Base-by-base conservation (phyloP, 2,797 vertebrate species). In the Benthosema pterotum region DNA sequence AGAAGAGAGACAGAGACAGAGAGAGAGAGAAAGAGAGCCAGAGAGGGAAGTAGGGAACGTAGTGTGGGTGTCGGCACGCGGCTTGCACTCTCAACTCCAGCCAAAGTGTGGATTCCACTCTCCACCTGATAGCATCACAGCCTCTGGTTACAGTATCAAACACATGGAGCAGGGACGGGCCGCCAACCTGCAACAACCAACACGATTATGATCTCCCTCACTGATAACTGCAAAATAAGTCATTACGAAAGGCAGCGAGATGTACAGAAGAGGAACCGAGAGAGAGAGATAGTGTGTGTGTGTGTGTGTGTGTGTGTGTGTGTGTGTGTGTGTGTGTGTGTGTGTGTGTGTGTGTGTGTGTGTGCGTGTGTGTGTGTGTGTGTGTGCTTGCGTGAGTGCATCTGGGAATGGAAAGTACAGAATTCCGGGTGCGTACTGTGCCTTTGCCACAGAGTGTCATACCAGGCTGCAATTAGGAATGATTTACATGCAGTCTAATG, bases 401-500 rank as follows among this genome's bases (percentile, higher is more conserved):
- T 19, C 16, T 60, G 22, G 53, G 14, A 75, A 64, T 62, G 57
- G 32, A 72, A 55, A 63, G 48, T 13, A 18, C 22, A 64, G 57
- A 38, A 38, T 61, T 49, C 15, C 11, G 67, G 59, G 58, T 32
- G 60, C 65, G 65, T 67, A 65, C 51, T 60, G 62, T 45, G 62
- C 43, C 6, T 22, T 49, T 68, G 72, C 61, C 63, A 76, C 59
- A 67, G 60, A 66, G 72, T n/a, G 8, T 65, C 32, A 71, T 67
- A 75, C 71, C 68, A 83, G 67, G 61, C 62, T 22, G 22, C 79
- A 84, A 88, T 84, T 77, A 81, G 59, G 52, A n/a, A 76, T 83
- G 80, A 87, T 86, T 87, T 82, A 83, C 47, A 65, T 68, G 51
- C 61, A 79, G 71, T 81, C 85, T 65, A 78, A 66, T 60, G 25